Conservation (phyloP, 2,888 invertebrate genomes). For the Eupithecia tripunctaria region DNA sequence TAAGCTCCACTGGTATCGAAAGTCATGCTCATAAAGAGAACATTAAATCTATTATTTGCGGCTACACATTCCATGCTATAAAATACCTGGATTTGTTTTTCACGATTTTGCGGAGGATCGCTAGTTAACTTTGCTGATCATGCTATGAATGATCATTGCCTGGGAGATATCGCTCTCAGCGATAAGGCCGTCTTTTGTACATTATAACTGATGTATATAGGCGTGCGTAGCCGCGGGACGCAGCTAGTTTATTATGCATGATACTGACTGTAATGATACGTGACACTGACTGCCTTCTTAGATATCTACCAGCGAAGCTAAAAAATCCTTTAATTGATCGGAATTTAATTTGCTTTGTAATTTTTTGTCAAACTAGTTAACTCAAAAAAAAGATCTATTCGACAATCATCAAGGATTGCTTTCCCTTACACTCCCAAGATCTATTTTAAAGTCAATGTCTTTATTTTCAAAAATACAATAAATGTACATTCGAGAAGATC, state of each 20-base stretch:
- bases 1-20: neutral
- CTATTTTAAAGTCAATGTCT: neutral
- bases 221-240: no score
- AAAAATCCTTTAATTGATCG: neutral
- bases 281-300: neutral
- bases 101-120: neutral
- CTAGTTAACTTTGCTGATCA: neutral
- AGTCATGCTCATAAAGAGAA: neutral
- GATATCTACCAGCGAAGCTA: neutral
- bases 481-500: no score
- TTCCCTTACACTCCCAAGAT: neutral
- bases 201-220: no score
- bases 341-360: neutral
- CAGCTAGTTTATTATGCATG: no score
- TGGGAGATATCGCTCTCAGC: no score
- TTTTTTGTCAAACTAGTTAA: no score
- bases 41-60: neutral
- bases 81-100: slow-evolving; percentile 2
- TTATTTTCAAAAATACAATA: no score
- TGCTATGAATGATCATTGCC: no score
- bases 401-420: neutral
- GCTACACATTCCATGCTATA: neutral
- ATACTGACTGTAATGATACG: no score
- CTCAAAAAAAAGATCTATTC: no score
- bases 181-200: no score